Evolutionary conservation across 2,888 invertebrate species (phyloP).

Genomic region (Augiades crinisus): DNA sequence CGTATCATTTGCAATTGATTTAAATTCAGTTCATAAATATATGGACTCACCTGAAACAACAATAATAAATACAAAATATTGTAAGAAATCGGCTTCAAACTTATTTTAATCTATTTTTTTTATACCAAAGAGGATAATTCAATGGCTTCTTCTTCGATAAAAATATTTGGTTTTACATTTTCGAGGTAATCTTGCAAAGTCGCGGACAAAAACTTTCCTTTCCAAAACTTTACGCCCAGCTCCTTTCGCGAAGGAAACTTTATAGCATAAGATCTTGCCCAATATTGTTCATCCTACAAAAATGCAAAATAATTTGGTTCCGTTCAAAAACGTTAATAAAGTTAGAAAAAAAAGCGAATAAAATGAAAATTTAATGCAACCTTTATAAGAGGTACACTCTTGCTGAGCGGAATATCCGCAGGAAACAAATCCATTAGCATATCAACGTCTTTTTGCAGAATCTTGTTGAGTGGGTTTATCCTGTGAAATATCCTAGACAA

Average conservation of each 20-base stretch:
- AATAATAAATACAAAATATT: background rate
- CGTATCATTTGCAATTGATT: slow-evolving; percentile 78
- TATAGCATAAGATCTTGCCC: slow-evolving; percentile 77
- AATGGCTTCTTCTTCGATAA: slow-evolving; percentile 62
- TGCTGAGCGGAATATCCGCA: slow-evolving; percentile 79
- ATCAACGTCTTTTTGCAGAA: slow-evolving; percentile 81
- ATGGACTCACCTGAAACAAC: slow-evolving; percentile 67
- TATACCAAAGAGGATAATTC: slow-evolving; percentile 61
- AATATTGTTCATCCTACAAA: slow-evolving; percentile 83
- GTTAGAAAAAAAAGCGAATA: background rate
- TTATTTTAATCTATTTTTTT: background rate
- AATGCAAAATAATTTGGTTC: background rate
- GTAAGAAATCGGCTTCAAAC: background rate
- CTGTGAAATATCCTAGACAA: slow-evolving; percentile 67
- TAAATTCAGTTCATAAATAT: slow-evolving; percentile 71
- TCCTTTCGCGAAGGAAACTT: slow-evolving; percentile 61
- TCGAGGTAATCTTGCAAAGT: slow-evolving; percentile 72
- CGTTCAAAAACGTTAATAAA: background rate
- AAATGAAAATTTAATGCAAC: slow-evolving; percentile 40
- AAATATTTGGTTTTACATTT: slow-evolving; percentile 64
- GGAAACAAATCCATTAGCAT: slow-evolving; percentile 83
- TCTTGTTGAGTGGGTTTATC: slow-evolving; percentile 74
- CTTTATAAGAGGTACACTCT: slow-evolving; percentile 76
- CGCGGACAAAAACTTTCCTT: slow-evolving; percentile 76
- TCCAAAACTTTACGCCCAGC: slow-evolving; percentile 80